Evolutionary conservation across 1,140 invertebrate genomes (phyloP).

Genomic region (Tetramorium simillimum): DNA sequence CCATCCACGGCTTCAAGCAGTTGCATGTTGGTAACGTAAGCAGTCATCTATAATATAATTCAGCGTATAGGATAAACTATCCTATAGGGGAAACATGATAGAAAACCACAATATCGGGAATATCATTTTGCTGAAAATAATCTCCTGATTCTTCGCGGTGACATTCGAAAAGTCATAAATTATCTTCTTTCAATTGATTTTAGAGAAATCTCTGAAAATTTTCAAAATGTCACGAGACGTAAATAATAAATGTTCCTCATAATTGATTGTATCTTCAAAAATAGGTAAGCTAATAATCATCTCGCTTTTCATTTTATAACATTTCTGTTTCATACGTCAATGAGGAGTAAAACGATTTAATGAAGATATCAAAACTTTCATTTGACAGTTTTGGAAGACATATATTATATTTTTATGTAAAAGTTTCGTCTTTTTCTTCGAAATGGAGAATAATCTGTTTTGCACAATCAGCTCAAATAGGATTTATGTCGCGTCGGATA

Average conservation of each 20-base stretch:
- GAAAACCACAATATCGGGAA: background rate
- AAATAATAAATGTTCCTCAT: background rate
- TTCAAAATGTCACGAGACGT: background rate
- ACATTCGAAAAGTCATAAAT: background rate
- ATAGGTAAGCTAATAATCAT: background rate
- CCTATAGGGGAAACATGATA: background rate
- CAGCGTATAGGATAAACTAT: background rate
- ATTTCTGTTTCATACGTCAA: background rate
- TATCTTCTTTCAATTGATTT: background rate
- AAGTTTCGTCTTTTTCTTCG: background rate
- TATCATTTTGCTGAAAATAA: background rate
- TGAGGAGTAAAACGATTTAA: background rate
- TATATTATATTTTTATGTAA: background rate
- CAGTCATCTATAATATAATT: slow-evolving; percentile 19
- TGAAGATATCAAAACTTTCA: background rate
- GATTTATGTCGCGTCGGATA: slow-evolving; percentile 36
- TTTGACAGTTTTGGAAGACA: background rate
- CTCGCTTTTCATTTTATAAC: slow-evolving; percentile 1
- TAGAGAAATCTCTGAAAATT: background rate
- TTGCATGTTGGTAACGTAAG: background rate
- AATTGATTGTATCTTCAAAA: background rate
- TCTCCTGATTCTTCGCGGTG: background rate
- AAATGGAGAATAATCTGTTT: background rate
- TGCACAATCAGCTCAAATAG: background rate
- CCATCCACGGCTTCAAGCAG: background rate